Evolutionary conservation across 2,113 vertebrate species (phyloP).

Genomic region (Catharus fuscescens): DNA sequence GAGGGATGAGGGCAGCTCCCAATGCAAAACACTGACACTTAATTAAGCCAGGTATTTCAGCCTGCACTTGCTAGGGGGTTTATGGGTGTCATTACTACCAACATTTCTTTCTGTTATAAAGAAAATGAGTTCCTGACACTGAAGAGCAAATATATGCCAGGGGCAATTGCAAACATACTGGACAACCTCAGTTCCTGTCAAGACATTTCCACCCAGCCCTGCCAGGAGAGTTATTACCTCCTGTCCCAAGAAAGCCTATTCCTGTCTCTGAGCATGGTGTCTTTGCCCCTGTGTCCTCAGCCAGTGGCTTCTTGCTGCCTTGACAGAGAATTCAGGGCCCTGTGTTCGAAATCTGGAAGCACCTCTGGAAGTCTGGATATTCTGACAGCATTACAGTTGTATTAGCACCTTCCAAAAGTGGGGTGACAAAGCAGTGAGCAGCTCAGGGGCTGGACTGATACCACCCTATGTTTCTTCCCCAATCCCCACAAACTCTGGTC

Average conservation of each 20-base stretch:
- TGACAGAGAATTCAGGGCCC: neutral
- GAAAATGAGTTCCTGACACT: neutral
- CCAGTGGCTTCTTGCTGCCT: neutral
- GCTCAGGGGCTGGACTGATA: neutral
- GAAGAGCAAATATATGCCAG: neutral
- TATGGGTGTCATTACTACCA: neutral
- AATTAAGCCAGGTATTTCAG: neutral
- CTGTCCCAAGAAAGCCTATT: neutral
- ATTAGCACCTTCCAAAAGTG: neutral
- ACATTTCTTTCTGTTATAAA: neutral
- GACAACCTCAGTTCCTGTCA: neutral
- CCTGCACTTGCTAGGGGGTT: neutral
- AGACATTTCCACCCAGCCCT: neutral
- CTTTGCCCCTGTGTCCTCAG: neutral
- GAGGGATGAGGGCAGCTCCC: neutral
- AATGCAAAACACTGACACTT: neutral
- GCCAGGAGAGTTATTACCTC: neutral
- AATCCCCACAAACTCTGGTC: accelerated
- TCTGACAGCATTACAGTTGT: neutral
- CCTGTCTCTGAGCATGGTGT: neutral
- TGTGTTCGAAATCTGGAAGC: neutral
- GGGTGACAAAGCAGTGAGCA: neutral
- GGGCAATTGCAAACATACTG: neutral
- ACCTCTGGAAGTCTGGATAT: neutral
- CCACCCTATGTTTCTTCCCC: neutral